Evolutionary conservation across 37 sponge, comb jelly and placozoan species (phyloP).

Genomic region (Eunapius fragilis): DNA sequence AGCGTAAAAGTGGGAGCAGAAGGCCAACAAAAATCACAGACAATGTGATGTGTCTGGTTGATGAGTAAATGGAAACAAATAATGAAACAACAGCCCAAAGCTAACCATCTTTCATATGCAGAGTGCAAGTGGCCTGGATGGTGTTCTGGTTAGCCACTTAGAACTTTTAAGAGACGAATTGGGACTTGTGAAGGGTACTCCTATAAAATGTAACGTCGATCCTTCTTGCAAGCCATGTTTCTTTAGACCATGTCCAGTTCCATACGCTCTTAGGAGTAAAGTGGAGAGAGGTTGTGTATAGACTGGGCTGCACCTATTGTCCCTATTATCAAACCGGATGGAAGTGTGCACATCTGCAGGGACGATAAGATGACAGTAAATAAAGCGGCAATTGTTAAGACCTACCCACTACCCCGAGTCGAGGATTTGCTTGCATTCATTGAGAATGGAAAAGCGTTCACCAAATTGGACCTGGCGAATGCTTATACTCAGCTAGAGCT

Average conservation of each 20-base stretch:
- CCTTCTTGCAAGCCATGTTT: background rate
- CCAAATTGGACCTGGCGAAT: too few relatives aligned
- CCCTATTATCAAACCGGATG: conserved; percentile 29
- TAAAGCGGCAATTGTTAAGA: conserved; percentile 12
- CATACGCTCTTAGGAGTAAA: background rate
- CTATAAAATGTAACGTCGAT: background rate
- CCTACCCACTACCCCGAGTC: conserved; percentile 24
- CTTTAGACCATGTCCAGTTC: conserved; percentile 8
- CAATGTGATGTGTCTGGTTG: too few relatives aligned
- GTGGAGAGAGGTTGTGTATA: background rate
- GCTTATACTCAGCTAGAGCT: conserved; percentile 1
- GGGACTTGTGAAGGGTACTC: background rate
- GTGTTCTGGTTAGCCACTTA: background rate
- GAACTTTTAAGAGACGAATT: conserved; percentile 2
- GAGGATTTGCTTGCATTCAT: conserved; percentile 32
- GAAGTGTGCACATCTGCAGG: conserved; percentile 23
- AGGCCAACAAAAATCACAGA: conserved; percentile 1
- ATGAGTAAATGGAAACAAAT: background rate
- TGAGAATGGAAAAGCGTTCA: conserved; percentile 17
- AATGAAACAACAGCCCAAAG: background rate
- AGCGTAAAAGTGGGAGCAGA: background rate
- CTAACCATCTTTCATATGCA: background rate
- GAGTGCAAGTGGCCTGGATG: background rate
- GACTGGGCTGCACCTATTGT: conserved; percentile 54
- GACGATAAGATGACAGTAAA: conserved; percentile 45